Conservation (phyloP, 2,113 vertebrate species). For the Xyrauchen texanus region DNA sequence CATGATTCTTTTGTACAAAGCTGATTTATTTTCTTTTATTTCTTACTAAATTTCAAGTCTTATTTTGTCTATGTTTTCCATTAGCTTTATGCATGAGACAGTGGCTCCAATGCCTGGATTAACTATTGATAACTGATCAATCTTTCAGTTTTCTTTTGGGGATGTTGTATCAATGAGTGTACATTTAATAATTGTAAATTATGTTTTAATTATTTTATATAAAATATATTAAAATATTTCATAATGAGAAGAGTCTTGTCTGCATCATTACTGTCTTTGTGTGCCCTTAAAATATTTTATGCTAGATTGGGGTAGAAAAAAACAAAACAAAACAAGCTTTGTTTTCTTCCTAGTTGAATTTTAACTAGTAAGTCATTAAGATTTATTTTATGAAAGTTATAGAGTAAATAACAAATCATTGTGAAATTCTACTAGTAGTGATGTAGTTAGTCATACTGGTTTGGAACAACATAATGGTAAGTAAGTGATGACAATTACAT, state of each 20-base stretch:
- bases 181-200: conserved; percentile 83
- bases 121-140: conserved; percentile 48
- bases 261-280: not conserved
- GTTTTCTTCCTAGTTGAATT: no score
- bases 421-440: no score
- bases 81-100: conserved; percentile 50
- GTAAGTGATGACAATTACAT: no score
- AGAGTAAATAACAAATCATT: no score
- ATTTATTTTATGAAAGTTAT: no score
- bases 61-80: conserved; percentile 7
- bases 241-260: conserved; percentile 52
- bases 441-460: no score
- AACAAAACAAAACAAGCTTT: no score
- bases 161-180: conserved; percentile 78
- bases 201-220: conserved; percentile 84
- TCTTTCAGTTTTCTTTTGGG: conserved; percentile 67
- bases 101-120: conserved; percentile 48
- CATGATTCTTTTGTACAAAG: conserved; percentile 50
- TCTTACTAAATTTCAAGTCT: not conserved
- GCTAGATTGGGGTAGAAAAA: no score
- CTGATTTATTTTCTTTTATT: conserved; percentile 2
- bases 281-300: not conserved
- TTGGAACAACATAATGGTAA: no score
- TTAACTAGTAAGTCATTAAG: no score
- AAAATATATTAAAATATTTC: conserved; percentile 71